phyloP scores from a whole-genome alignment of 2,888 invertebrate species.

The Unio delphinus region DNA sequence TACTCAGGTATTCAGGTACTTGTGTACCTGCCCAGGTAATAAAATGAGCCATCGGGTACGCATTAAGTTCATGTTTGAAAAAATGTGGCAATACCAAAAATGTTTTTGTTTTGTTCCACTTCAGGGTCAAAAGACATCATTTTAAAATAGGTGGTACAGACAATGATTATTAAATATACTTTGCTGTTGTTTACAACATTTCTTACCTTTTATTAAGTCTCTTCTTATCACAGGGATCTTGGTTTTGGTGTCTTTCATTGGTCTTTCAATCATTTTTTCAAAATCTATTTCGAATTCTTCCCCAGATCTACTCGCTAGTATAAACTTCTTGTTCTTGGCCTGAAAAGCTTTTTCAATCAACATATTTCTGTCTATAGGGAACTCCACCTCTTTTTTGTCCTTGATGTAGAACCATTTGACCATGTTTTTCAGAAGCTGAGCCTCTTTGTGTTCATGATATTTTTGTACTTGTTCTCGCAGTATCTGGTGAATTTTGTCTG shows the following conservation, averaged over 20 bases:
- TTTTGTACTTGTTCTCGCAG: constrained; percentile 8
- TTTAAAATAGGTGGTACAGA: no score
- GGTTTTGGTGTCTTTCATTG: constrained; percentile 15
- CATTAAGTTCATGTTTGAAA: no score
- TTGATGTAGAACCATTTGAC: constrained; percentile 30
- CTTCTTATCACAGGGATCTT: constrained; percentile 27
- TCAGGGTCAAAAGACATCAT: no score
- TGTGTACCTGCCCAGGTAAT: no score
- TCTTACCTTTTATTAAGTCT: constrained; percentile 27
- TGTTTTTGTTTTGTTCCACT: no score
- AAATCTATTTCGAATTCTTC: constrained; percentile 34
- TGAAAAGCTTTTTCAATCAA: constrained; percentile 33
- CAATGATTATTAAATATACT: no score
- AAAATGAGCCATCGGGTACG: no score
- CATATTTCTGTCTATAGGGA: constrained; percentile 22
- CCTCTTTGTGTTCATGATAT: constrained; percentile 11
- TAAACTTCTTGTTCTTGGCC: constrained; percentile 15
- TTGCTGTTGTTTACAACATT: no score
- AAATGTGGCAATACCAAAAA: no score
- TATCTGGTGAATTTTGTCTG: constrained; percentile 3
- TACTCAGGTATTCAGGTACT: no score
- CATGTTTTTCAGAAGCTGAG: constrained; percentile 15
- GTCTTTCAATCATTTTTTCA: constrained; percentile 33
- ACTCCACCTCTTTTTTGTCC: constrained; percentile 7
- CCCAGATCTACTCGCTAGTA: constrained; percentile 18